Evolutionary conservation across 1,140 invertebrate genomes (phyloP), one percentile per base, ranked within the genome.

Genomic region (Meloidogyne hapla): DNA sequence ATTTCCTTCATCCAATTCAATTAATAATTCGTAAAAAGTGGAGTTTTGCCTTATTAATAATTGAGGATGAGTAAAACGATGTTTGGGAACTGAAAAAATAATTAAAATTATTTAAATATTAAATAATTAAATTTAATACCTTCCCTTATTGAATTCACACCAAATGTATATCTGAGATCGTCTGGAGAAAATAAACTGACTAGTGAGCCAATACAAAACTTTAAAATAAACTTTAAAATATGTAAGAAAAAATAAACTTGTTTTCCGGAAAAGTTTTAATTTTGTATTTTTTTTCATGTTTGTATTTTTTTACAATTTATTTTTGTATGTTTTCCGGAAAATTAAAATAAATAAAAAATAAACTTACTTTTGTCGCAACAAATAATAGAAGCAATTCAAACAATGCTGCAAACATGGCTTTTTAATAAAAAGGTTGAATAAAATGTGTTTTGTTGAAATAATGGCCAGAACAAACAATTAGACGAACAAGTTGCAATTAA

Each of bases 111-210:
- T 40, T 13, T 38, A 1, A 38, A 66, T 33, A 33, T 33, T 33
- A n/a, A n/a, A n/a, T n/a, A 38, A 8, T 74, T 9, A 74, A 38
- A 5, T 12, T 1, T 21, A 73, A 25, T 45, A 75, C 74, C 56
- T 74, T 78, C 68, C 28, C 25, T 67, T 28, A 74, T 21, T 25
- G 25, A 66, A 70, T 79, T 67, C n/a, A 75, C 45, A 40, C 63
- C 67, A 62, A 76, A 76, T 25, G 63, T 75, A 48, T 75, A 61
- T 33, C 21, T 77, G 56, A 86, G 78, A 73, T 86, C 85, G 48
- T 86, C 85, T 33, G 84, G 74, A 3, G 86, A 80, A 76, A 86
- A 86, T 74, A 86, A 86, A 33, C 81, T 81, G 48, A 81, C 64
- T 56, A 87, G 67, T 23, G 75, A 72, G 40, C 40, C 15, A 66